These are phyloP conservation scores for Adrianichthys oophorus DNA, from an alignment of 2,797 vertebrate species.

Conservation along the genomic window DNA sequence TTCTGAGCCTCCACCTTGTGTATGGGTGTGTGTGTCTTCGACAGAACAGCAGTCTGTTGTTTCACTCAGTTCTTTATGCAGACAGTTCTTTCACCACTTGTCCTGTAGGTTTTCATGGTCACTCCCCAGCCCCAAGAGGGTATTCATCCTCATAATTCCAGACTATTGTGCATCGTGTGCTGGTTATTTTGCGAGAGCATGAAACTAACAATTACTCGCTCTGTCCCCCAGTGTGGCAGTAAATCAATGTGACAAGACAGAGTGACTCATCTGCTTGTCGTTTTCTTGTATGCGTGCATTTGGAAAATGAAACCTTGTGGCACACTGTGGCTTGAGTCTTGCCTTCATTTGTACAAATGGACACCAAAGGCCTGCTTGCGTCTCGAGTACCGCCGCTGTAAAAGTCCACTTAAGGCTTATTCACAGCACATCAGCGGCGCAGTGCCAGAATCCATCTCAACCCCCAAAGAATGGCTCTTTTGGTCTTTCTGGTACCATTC, in stretches of 20 bases:
- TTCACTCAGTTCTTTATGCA: conserved; percentile 25
- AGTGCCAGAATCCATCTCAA: too few relatives aligned
- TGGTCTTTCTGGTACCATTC: too few relatives aligned
- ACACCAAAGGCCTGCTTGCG: conserved; percentile 19
- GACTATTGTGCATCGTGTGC: conserved; percentile 46
- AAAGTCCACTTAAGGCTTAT: conserved; percentile 39
- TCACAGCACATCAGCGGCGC: too few relatives aligned
- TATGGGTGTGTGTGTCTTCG: conserved; percentile 7
- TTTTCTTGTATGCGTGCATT: conserved; percentile 39
- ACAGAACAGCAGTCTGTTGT: conserved; percentile 27
- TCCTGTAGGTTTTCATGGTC: conserved; percentile 43
- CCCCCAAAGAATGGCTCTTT: too few relatives aligned
- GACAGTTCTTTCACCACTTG: conserved; percentile 49
- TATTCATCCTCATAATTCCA: conserved; percentile 18
- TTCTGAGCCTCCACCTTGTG: neutral
- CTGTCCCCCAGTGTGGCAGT: conserved; percentile 43
- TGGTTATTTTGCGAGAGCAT: conserved; percentile 45
- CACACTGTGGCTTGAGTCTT: conserved; percentile 36
- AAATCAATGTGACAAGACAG: conserved; percentile 67
- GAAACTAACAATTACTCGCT: conserved; percentile 65
- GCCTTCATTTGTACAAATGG: conserved; percentile 24
- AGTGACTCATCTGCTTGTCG: conserved; percentile 69
- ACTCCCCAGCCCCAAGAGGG: conserved; percentile 9
- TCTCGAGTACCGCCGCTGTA: conserved; percentile 35
- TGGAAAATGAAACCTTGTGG: conserved; percentile 65